A percentile compares a stretch with the other conserved stretches of the same genome.
Evolutionary conservation across 2,113 vertebrate genomes (phyloP).

Genomic region (Mus pahari): DNA sequence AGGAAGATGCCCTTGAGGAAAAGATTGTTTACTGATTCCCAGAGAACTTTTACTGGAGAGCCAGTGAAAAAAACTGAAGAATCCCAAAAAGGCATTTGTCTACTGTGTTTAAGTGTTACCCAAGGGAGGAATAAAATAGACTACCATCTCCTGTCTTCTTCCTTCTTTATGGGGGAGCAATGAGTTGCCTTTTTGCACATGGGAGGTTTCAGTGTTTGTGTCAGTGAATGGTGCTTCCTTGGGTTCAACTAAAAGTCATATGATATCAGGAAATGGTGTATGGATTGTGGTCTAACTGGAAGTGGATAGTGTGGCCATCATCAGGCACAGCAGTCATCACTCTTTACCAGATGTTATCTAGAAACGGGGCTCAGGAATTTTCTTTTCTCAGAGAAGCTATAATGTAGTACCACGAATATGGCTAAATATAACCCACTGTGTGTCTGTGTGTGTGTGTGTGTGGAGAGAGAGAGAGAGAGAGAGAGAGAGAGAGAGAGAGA

Average conservation of each 20-base stretch:
- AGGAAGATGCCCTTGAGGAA: background rate
- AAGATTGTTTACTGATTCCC: background rate
- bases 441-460: too few relatives aligned
- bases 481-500: too few relatives aligned
- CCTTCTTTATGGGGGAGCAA: too few relatives aligned
- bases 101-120: background rate
- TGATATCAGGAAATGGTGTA: background rate
- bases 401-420: background rate
- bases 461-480: too few relatives aligned
- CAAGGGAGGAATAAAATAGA: background rate
- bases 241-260: background rate
- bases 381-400: background rate
- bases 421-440: background rate
- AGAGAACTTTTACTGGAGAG: background rate
- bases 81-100: background rate
- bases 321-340: background rate
- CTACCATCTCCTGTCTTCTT: fast-evolving
- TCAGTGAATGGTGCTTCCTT: background rate
- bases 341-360: background rate
- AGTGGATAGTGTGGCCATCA: fast-evolving
- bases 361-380: background rate
- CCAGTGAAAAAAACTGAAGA: background rate
- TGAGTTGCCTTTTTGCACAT: background rate
- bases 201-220: background rate
- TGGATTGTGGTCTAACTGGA: background rate